A percentile compares a stretch with the other conserved stretches of the same genome.
These are phyloP conservation scores for Troglohyphantes excavatus DNA, from an alignment of 2,888 invertebrate species.

Conservation along the genomic window DNA sequence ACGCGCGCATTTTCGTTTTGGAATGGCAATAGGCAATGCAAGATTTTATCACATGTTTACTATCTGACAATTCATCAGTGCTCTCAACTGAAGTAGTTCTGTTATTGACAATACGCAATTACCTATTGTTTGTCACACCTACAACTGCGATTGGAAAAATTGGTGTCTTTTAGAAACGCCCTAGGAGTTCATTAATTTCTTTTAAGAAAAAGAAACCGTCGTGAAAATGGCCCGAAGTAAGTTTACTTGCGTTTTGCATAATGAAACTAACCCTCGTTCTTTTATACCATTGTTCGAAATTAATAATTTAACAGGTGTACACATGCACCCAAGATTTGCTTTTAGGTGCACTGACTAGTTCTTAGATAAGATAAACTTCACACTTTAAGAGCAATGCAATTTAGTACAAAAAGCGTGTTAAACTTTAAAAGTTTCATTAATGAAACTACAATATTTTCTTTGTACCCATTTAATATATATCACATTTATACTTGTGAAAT, in stretches of 20 bases:
- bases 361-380: too few species aligned
- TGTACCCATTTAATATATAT: too few species aligned
- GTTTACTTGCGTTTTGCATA: background rate
- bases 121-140: background rate
- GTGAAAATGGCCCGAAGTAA: slow-evolving; percentile 30
- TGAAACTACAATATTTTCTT: too few species aligned
- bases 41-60: background rate
- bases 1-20: background rate
- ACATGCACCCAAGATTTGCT: too few species aligned
- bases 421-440: too few species aligned
- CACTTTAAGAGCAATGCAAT: too few species aligned
- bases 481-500: too few species aligned
- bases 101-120: background rate
- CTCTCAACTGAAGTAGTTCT: background rate
- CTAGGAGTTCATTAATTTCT: background rate
- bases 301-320: too few species aligned
- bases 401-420: too few species aligned
- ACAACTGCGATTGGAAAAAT: background rate
- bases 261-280: too few species aligned
- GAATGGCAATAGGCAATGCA: background rate
- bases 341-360: too few species aligned
- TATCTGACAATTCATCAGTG: background rate
- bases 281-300: too few species aligned
- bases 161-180: background rate
- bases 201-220: background rate